Base-by-base conservation (phyloP, 2,888 invertebrate species). In the Pachliopta kotzebuea region DNA sequence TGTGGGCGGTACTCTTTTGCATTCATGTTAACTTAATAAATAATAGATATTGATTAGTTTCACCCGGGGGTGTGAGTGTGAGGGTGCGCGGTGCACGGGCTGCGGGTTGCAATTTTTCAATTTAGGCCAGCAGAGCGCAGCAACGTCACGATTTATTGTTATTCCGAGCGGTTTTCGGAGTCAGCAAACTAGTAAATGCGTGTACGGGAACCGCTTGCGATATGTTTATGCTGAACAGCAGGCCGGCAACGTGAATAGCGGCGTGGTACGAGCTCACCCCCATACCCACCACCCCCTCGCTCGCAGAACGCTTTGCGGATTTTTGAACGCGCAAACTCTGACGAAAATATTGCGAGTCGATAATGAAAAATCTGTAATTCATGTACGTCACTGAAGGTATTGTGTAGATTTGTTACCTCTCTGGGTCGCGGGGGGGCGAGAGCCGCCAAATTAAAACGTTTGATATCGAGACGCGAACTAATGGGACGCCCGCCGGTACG, bases 401-500 rank as follows among this genome's bases (percentile, higher is more conserved):
- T 21, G 42, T 45, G 45, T 53, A 53, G 17, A 56, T 52, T 53
- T 42, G 42, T 29, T 54, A 14, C n/a, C 9, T 21, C 23, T 3
- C 31, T n/a, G 29, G 23, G 24, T 9, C 11, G 20, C 56, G 14
- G 26, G 24, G 50, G 14, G 21, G 21, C 23, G 56, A 8, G 37
- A 8, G 29, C 4, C 11, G 63, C 21, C 56, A 26, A 26, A 62
- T 62, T 64, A 56, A 64, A 64, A 60, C 26, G 31, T 64, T 64
- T 64, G 31, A 64, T 64, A 64, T 60, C 26, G 60, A 60, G 58
- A 49, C 50, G 49, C 45, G 63, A 37, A 60, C n/a, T n/a, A n/a
- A n/a, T n/a, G n/a, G n/a, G n/a, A n/a, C n/a, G n/a, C n/a, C n/a
- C n/a, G n/a, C n/a, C n/a, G n/a, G n/a, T n/a, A n/a, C n/a, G n/a